phyloP scores from a whole-genome alignment of 2,888 invertebrate genomes.

The Agriopis aurantiaria region DNA sequence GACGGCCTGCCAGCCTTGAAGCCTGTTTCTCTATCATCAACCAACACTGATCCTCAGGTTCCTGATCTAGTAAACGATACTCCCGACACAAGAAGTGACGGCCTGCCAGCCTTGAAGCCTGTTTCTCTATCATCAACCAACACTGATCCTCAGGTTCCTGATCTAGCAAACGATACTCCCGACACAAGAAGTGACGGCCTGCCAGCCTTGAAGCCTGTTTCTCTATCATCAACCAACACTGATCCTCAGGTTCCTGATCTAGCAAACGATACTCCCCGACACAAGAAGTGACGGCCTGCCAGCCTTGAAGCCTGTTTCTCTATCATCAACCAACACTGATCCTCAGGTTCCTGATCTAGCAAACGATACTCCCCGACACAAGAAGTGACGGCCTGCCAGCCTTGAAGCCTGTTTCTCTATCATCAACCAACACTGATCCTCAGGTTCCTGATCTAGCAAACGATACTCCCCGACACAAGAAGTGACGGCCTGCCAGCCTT shows the following conservation, averaged over 20 bases:
- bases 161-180: slow-evolving; percentile 10
- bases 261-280: slow-evolving; percentile 12
- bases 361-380: slow-evolving; percentile 12
- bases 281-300: slow-evolving; percentile 32
- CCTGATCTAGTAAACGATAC: slow-evolving; percentile 9
- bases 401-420: slow-evolving; percentile 43
- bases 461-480: slow-evolving; percentile 15
- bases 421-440: slow-evolving; percentile 76
- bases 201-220: slow-evolving; percentile 37
- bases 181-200: slow-evolving; percentile 31
- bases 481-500: slow-evolving; percentile 37
- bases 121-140: slow-evolving; percentile 76
- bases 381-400: slow-evolving; percentile 35
- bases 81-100: slow-evolving; percentile 29
- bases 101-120: slow-evolving; percentile 34
- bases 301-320: slow-evolving; percentile 37
- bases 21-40: slow-evolving; percentile 67
- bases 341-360: slow-evolving; percentile 7
- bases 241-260: slow-evolving; percentile 2
- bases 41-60: slow-evolving; percentile 59
- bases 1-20: slow-evolving; percentile 35
- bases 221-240: slow-evolving; percentile 77
- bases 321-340: slow-evolving; percentile 76
- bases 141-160: neutral
- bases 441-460: slow-evolving; percentile 8